Base-by-base conservation (phyloP, 2,888 invertebrate genomes). In the Spatulosminthurus flaviceps region DNA sequence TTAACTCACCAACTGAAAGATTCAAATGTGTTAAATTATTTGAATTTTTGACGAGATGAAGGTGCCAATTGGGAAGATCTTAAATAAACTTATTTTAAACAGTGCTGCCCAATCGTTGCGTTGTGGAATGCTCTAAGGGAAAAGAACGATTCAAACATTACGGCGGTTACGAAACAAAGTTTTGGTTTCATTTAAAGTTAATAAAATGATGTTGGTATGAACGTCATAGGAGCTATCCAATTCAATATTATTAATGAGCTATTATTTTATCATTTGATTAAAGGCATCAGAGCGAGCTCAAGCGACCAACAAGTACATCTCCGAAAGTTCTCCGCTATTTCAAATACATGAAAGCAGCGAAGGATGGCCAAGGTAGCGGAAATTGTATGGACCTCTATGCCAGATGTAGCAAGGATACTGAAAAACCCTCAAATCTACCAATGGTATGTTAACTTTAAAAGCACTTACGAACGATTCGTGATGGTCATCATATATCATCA, bases 291-390 rank as follows among this genome's bases (percentile, higher is more conserved):
- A 95, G 95, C 87, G 95, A 95, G 87, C 89, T 95, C 70, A 90
- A 94, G 2, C 93, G 94, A 77, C 95, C 95, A 0, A 92, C 94
- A 0, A 92, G 93, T 0, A 95, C 95, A 87, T 95, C 95, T 87
- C 93, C 94, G 0, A 95, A 95, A 86, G 95, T 95, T 80, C 89
- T 95, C 61, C 90, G 95, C 77, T 95, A 95, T 89, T 95, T 95
- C 90, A 92, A 92, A 79, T 95, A 95, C 88, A 95, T 95, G 95
- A 92, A 94, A 83, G 94, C 95, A 0, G 95, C 95, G 16, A 92
- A 95, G 87, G 85, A 85, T 79, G 85, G 85, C 13, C 85, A 85
- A 80, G 81, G 84, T 24, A 81, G 81, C n/a, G 80, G 80, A 11
- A 83, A 82, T 70, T 85, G 85, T 66, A 80, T 82, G 7, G 85